A percentile compares a stretch with the other conserved stretches of the same genome.
Conservation (phyloP, 2,888 invertebrate genomes). For the Cheilosia soror region DNA sequence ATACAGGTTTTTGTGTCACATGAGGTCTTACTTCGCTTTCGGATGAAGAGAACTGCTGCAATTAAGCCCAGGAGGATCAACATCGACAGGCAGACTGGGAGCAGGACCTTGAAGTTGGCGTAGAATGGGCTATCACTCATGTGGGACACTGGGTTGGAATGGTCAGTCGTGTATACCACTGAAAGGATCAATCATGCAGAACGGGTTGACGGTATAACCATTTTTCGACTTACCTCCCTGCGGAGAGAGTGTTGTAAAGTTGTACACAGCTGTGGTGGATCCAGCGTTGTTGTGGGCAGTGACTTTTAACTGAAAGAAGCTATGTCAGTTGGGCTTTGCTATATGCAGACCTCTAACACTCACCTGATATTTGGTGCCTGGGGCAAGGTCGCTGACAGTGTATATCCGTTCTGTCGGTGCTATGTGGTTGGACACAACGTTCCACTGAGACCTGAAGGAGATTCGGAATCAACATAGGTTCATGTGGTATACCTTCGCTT, state of each 20-base stretch:
- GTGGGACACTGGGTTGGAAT: constrained; percentile 88
- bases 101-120: constrained; percentile 86
- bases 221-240: constrained; percentile 88
- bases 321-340: background rate
- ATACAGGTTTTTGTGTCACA: background rate
- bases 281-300: constrained; percentile 95
- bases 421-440: constrained; percentile 91
- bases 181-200: constrained; percentile 54
- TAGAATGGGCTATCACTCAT: constrained; percentile 87
- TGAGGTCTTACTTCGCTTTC: constrained; percentile 87
- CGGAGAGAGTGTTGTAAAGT: constrained; percentile 92
- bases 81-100: constrained; percentile 88
- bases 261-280: constrained; percentile 91
- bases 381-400: constrained; percentile 90
- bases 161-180: constrained; percentile 86
- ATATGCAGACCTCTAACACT: background rate
- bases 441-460: constrained; percentile 86
- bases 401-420: constrained; percentile 92
- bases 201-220: too few species aligned
- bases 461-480: background rate
- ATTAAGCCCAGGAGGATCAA: constrained; percentile 88
- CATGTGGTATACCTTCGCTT: background rate
- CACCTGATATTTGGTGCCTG: constrained; percentile 89
- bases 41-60: constrained; percentile 88
- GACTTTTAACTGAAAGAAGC: constrained; percentile 85